Conservation (phyloP, 2,888 invertebrate genomes). For the Drosophila birchii region DNA sequence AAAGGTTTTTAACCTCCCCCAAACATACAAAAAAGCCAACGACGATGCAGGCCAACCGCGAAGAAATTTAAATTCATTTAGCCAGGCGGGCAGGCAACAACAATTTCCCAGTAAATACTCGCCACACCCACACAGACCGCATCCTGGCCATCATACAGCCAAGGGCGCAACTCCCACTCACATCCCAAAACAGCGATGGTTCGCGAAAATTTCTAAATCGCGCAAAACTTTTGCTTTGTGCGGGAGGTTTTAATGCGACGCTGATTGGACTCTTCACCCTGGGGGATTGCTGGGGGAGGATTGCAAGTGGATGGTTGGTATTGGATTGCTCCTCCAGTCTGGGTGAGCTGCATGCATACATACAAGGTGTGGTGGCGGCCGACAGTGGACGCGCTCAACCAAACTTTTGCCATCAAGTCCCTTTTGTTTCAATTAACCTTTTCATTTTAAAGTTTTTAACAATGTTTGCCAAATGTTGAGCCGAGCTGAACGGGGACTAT, state of each 20-base stretch:
- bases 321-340: constrained; percentile 6
- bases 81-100: constrained; percentile 1
- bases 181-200: constrained; percentile 25
- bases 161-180: neutral
- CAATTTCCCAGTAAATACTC: constrained; percentile 27
- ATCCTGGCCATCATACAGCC: constrained; percentile 29
- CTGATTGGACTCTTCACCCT: constrained; percentile 52
- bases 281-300: constrained; percentile 4
- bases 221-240: constrained; percentile 68
- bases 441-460: constrained; percentile 76
- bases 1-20: constrained; percentile 17
- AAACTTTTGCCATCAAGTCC: constrained; percentile 74
- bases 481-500: constrained; percentile 21
- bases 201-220: constrained; percentile 66
- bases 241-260: constrained; percentile 62
- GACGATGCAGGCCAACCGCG: constrained; percentile 18
- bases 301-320: constrained; percentile 12
- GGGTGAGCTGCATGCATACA: constrained; percentile 8
- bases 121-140: constrained; percentile 31
- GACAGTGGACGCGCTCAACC: constrained; percentile 72
- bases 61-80: constrained; percentile 44
- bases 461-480: constrained; percentile 73
- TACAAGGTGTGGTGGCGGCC: constrained; percentile 8
- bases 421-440: constrained; percentile 81
- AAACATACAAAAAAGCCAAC: constrained; percentile 9